Evolutionary conservation across 2,888 invertebrate species (phyloP), one percentile per base, ranked within the genome.

Genomic region (Marronus borbonicus): DNA sequence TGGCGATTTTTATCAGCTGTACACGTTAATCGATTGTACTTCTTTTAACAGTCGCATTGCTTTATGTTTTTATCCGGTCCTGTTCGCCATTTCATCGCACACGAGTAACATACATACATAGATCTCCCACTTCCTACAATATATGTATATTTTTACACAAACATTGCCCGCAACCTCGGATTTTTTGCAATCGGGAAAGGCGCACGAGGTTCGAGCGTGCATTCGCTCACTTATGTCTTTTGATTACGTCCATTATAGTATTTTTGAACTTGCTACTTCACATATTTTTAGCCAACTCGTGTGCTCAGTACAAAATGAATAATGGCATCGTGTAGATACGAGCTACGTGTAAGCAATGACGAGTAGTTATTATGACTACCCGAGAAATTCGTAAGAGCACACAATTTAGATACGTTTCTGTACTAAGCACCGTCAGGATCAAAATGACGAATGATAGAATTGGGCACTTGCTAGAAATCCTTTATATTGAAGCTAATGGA

Each of bases 261-360:
- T 76, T 76, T 76, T 68, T 76, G 76, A 76, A 76, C 76, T 76
- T 66, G 76, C 76, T 55, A 66, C 76, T 76, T 39, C n/a, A 76
- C 76, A 66, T 76, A 76, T 76, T 76, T 76, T 76, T 66, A 65
- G 24, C n/a, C 39, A 3, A n/a, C 66, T 66, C 44, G 44, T 66
- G 66, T 66, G 66, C 66, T 66, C 44, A 20, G 66, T 66, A 44
- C 2, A 17, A 39, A 39, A 66, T 66, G 66, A 66, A 66, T 66
- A 66, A 44, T 66, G 66, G 66, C 39, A 44, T 66, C 66, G 66
- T 24, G 20, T 28, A 20, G 7, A 60, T 60, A 12, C 20, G 28
- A 60, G 60, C 7, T 20, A 60, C 20, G 60, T 60, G 24, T 60
- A 60, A 60, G 60, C 12, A 60, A 24, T 24, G 20, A 60, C 60